Base-by-base conservation (phyloP, 2,797 vertebrate species). In the Orestias chungarensis region DNA sequence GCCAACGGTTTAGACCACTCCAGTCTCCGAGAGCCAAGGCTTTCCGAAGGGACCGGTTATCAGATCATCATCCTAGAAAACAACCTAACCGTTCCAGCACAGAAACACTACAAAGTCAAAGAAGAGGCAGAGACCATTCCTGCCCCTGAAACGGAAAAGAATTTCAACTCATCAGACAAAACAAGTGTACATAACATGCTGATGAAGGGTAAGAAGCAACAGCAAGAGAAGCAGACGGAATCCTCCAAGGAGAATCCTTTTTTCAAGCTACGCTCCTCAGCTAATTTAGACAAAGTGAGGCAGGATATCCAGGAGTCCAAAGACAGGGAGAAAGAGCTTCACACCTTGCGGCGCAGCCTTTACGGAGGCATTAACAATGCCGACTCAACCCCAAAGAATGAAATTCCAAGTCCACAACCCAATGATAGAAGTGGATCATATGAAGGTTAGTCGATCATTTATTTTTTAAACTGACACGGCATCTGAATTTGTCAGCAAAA, bases 311-410 rank as follows among this genome's bases (percentile, higher is more conserved):
- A 87, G 57, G 93, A 94, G 75, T 91, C 93, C 47, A 90, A 89
- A 43, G 92, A 96, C 70, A 91, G 96, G 71, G 96, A 97, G 70
- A 84, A 40, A 82, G 96, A 96, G 67, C 92, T 96, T 55, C 93
- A 78, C 55, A 91, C 82, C 81, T 96, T 95, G 89, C 92, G 96
- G 81, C 86, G 65, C 68, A 91, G 85, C 71, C 43, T 96, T 69
- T 96, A 96, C 18, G 94, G 95, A 29, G 81, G 68, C 2, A 52
- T 64, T 0, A 72, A 86, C 27, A 66, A 71, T 43, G 14, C 71
- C 57, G 74, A 80, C 54, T 57, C 83, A 18, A 42, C 84, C 40
- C 74, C 82, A 38, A 17, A 68, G 29, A 90, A 80, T 27, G 73
- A 77, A 74, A 47, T 54, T 10, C 6, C 64, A 23, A 69, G 23